Evolutionary conservation across 2,113 vertebrate genomes (phyloP), one percentile per base, ranked within the genome.

Genomic region (Mobula birostris): DNA sequence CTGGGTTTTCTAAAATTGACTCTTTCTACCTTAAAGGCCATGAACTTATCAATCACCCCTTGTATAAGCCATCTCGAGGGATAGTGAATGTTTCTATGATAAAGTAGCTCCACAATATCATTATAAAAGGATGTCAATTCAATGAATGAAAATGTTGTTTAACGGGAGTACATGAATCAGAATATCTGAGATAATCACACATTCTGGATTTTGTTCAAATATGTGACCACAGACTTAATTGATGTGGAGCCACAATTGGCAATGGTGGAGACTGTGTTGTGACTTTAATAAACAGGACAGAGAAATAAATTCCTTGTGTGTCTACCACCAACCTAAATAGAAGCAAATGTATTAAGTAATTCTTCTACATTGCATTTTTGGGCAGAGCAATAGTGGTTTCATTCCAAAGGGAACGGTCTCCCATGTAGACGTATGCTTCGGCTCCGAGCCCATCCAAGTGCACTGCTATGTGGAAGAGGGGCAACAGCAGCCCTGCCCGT

Each of bases 261-360:
- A 90, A n/a, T 88, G 63, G 29, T 66, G 7, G 85, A 8, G 29
- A 90, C 66, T 15, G 29, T 90, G 85, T 90, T 66, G 58, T 87
- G 85, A 90, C 5, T 90, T 90, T 90, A 15, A 29, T 68, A 90
- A 90, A 90, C 85, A 90, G 85, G 85, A 32, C 85, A n/a, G 29
- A 68, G 85, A 66, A 90, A 90, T 90, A 4, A 90, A 90, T 66
- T 90, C 85, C 85, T 90, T n/a, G 29, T 90, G 85, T 32, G 29
- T 90, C 58, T 90, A 66, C n/a, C 85, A 66, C 29, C 58, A 63
- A 66, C 61, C 85, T 90, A 90, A 66, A 63, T 90, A 90, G 85
- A 66, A 90, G 85, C 85, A 68, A 90, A 90, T 90, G 61, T 90
- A 90, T 66, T 90, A 66, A 88, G 48, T 68, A 90, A 66, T 90